phyloP scores from a whole-genome alignment of 1,140 invertebrate genomes.

The Rhagoletis zephyria region DNA sequence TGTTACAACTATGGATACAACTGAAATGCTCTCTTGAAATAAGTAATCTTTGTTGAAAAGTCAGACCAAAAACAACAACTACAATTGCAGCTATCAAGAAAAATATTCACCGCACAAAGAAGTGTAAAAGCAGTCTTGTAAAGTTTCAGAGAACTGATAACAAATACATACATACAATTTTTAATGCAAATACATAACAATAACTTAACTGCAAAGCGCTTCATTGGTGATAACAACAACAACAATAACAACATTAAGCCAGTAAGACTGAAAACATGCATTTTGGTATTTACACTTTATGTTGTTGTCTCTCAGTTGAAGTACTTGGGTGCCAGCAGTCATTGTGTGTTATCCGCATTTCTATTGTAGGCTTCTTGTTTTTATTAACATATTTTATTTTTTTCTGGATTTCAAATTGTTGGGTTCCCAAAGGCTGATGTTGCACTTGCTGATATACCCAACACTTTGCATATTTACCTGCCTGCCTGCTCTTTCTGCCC shows the following conservation, averaged over 20 bases:
- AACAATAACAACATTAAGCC: not conserved
- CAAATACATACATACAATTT: not conserved
- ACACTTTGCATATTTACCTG: not conserved
- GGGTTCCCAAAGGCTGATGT: not conserved
- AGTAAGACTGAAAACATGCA: not conserved
- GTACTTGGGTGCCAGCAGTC: not conserved
- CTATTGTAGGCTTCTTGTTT: not conserved
- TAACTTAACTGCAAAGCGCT: not conserved
- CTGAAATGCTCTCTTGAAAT: too few relatives aligned
- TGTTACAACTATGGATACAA: too few relatives aligned
- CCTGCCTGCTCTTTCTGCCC: not conserved
- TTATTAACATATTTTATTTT: not conserved
- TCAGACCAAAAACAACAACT: not conserved
- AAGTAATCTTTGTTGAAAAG: not conserved
- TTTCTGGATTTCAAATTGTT: not conserved
- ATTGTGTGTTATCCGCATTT: not conserved
- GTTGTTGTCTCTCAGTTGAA: not conserved
- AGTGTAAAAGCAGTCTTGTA: not conserved
- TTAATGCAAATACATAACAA: constrained; percentile 1
- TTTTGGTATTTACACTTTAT: constrained; percentile 24
- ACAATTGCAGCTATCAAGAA: not conserved
- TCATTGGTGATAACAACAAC: not conserved
- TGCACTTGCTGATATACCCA: not conserved
- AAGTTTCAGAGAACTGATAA: not conserved
- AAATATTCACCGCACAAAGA: not conserved